Base-by-base conservation (phyloP, 2,113 vertebrate species). In the Rhagologus leucostigma region DNA sequence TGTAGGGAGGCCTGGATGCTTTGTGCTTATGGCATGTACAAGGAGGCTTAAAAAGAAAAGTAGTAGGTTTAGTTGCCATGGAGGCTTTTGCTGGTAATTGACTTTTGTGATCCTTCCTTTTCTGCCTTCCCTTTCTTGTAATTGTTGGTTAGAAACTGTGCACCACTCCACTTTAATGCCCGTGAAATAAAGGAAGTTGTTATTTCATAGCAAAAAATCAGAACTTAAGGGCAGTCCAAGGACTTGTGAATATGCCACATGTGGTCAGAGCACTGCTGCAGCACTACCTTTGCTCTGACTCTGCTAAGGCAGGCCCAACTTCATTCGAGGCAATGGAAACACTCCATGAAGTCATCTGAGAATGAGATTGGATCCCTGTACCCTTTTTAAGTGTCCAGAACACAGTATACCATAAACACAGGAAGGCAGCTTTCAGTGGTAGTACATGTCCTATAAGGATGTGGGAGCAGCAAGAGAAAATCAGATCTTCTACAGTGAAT, bases 1-100 rank as follows among this genome's bases (percentile, higher is more conserved):
- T 94, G 82, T 77, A 86, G 95, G 96, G 95, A 96, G 79, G 95
- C 52, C 92, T 84, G 82, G 52, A 39, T 74, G 75, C 85, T 96
- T 96, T 97, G 95, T 96, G 90, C 56, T 95, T 63, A 63, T 30
- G 82, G 87, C 64, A 86, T 94, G 89, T 92, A 80, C 64, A 70
- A 96, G 75, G 63, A 70, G 83, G 47, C 88, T 96, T 93, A 88
- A 79, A 49, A 96, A 86, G 79, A 95, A 93, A 96, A 83, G 68
- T 56, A 94, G 85, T 88, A 75, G 74, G 68, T 94, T 86, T 81
- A 80, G 95, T 92, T 95, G 79, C 90, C 57, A 92, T 74, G 84
- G 92, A 86, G 23, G 71, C 30, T 81, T 90, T 96, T 52, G 24
- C 49, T 60, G 35, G 47, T 86, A 94, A 94, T 88, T 94, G 90